Conservation (phyloP, 2,888 invertebrate species). For the Ichneumon xanthorius region DNA sequence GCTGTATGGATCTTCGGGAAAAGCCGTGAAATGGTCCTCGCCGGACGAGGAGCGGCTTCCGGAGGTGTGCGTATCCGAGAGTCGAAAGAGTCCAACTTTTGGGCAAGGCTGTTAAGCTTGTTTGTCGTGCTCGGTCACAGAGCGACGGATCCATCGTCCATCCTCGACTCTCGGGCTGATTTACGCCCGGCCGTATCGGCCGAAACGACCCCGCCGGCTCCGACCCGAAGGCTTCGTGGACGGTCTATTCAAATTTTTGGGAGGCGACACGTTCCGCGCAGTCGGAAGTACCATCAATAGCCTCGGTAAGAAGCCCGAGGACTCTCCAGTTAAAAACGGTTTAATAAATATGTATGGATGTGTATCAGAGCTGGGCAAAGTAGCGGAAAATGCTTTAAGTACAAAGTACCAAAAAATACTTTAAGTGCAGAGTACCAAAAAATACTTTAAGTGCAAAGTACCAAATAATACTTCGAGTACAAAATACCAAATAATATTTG, state of each 20-base stretch:
- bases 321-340: background rate
- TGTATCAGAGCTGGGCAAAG: no score
- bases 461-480: no score
- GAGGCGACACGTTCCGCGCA: background rate
- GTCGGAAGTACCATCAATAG: background rate
- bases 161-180: background rate
- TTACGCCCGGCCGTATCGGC: background rate
- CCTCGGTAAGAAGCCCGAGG: background rate
- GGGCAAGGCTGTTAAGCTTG: background rate
- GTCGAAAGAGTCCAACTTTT: constrained; percentile 3
- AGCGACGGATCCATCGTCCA: background rate
- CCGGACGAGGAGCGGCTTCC: background rate
- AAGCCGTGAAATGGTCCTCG: constrained; percentile 2
- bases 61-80: background rate
- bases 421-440: no score
- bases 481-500: no score
- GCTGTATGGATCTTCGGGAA: background rate
- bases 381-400: no score
- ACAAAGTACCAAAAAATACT: no score
- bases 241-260: background rate
- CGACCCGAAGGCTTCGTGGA: background rate
- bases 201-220: background rate
- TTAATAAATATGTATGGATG: no score
- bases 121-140: constrained; percentile 3
- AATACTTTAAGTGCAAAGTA: no score